Conservation (phyloP, 2,888 invertebrate genomes). For the Helicoverpa assulta region DNA sequence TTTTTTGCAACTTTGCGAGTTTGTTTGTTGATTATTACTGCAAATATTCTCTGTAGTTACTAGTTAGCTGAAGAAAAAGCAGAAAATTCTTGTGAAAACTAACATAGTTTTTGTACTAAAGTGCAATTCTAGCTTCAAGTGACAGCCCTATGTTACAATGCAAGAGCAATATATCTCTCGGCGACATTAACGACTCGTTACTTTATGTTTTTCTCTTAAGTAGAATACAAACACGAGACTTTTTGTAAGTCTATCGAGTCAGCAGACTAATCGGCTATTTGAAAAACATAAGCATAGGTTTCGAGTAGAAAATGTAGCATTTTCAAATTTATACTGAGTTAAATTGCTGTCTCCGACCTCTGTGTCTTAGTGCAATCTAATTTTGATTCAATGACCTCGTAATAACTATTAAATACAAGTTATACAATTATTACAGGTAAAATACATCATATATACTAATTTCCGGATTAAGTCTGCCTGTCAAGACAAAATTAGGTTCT, state of each 20-base stretch:
- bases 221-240: conserved; percentile 26
- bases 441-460: too few species aligned
- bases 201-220: conserved; percentile 42
- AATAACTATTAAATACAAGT: too few species aligned
- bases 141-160: conserved; percentile 1
- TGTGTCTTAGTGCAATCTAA: not conserved
- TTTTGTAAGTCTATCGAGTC: conserved; percentile 14
- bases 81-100: not conserved
- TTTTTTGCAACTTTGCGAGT: not conserved
- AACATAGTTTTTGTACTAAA: conserved; percentile 1
- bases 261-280: conserved; percentile 8
- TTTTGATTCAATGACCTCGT: not conserved
- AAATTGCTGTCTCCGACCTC: not conserved
- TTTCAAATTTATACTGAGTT: not conserved
- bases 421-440: too few species aligned
- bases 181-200: conserved; percentile 45
- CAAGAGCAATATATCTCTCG: conserved; percentile 38
- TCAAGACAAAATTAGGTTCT: too few species aligned
- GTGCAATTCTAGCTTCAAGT: not conserved
- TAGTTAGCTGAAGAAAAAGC: not conserved
- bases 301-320: too few species aligned
- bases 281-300: too few species aligned
- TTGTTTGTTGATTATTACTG: not conserved
- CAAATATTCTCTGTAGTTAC: not conserved
- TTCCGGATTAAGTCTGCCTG: too few species aligned